Evolutionary conservation across 2,888 invertebrate species (phyloP).

Genomic region (Elmis aenea): DNA sequence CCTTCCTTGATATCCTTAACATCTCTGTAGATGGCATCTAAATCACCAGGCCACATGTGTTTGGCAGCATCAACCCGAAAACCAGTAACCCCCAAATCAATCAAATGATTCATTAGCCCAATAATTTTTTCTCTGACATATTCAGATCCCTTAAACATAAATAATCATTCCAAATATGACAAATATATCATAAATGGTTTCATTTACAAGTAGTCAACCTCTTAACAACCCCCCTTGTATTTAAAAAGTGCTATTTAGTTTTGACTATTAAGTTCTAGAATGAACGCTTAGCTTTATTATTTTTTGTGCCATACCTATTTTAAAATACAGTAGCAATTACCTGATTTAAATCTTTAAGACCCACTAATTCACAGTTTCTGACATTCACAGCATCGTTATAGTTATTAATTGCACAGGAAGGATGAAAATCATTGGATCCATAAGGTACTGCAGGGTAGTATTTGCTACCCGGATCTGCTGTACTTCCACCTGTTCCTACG

Average conservation of each 20-base stretch:
- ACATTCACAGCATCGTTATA: conserved; percentile 61
- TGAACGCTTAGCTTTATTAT: no score
- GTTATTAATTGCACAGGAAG: conserved; percentile 58
- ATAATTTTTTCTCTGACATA: conserved; percentile 62
- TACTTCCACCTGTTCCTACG: conserved; percentile 58
- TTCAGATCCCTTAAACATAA: conserved; percentile 4
- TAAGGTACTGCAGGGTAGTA: conserved; percentile 61
- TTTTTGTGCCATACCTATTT: no score
- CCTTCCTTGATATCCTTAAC: conserved; percentile 58
- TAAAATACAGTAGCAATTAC: no score
- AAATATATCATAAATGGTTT: no score
- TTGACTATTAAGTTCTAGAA: no score
- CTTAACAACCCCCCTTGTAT: no score
- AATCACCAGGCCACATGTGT: conserved; percentile 74
- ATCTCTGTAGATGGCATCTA: conserved; percentile 60
- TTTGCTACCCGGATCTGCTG: conserved; percentile 46
- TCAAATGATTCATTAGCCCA: conserved; percentile 64
- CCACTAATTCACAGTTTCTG: conserved; percentile 50
- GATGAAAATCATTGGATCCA: conserved; percentile 63
- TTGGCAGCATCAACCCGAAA: conserved; percentile 76
- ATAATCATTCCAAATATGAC: no score
- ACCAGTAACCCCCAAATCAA: conserved; percentile 63
- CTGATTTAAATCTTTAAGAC: conserved; percentile 74
- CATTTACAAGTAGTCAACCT: no score
- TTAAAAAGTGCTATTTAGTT: no score